Evolutionary conservation across 2,113 vertebrate species (phyloP).

Genomic region (Calidris pugnax): DNA sequence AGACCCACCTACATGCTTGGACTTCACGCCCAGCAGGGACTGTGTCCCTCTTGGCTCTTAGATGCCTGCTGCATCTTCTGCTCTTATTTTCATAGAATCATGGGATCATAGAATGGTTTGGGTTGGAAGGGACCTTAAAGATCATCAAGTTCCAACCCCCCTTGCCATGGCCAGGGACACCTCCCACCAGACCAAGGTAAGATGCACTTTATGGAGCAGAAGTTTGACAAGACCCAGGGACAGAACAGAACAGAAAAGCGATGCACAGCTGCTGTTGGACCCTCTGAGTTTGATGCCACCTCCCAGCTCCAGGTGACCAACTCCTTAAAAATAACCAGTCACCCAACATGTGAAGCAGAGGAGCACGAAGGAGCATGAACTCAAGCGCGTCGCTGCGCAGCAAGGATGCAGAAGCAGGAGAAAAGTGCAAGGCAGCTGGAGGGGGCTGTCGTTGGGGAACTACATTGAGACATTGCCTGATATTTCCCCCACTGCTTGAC

Average conservation of each 20-base stretch:
- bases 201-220: not conserved
- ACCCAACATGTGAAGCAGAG: not conserved
- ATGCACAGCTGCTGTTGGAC: not conserved
- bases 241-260: not conserved
- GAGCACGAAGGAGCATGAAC: not conserved
- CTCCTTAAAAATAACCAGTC: not conserved
- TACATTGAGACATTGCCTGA: not conserved
- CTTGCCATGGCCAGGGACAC: too few relatives aligned
- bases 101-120: too few relatives aligned
- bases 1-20: not conserved
- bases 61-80: not conserved
- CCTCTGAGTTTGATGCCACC: not conserved
- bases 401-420: not conserved
- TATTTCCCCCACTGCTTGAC: not conserved
- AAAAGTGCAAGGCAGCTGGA: not conserved
- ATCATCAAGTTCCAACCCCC: too few relatives aligned
- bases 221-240: not conserved
- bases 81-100: not conserved
- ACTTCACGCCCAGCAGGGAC: not conserved
- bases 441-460: not conserved
- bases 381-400: fast-evolving
- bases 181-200: too few relatives aligned
- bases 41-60: not conserved
- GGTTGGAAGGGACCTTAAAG: too few relatives aligned
- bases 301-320: not conserved